phyloP scores from a whole-genome alignment of 2,888 invertebrate species.

The Andrena camellia region DNA sequence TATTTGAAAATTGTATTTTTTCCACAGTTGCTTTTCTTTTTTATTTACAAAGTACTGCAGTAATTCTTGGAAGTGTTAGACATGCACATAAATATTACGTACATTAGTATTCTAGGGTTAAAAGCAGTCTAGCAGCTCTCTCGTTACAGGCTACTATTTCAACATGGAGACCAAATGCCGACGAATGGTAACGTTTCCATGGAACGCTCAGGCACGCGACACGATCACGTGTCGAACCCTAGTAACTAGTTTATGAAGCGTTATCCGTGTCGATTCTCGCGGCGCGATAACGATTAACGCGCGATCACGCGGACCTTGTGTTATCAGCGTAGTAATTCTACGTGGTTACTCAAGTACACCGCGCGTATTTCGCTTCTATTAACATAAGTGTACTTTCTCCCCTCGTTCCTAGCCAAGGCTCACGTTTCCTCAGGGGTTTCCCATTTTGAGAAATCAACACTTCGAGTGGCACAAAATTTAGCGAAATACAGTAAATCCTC shows the following conservation, averaged over 20 bases:
- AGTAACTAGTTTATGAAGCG: not conserved
- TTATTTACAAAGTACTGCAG: too few relatives aligned
- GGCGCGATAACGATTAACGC: not conserved
- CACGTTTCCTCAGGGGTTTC: constrained; percentile 1
- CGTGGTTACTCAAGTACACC: not conserved
- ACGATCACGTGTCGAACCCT: not conserved
- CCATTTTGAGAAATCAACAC: constrained; percentile 2
- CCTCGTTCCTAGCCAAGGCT: constrained; percentile 37
- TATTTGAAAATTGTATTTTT: too few relatives aligned
- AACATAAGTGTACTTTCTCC: constrained; percentile 69
- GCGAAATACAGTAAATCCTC: too few relatives aligned
- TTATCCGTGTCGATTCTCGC: not conserved
- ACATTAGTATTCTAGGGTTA: too few relatives aligned
- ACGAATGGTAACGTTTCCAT: not conserved
- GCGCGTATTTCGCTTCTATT: constrained; percentile 36
- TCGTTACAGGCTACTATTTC: too few relatives aligned
- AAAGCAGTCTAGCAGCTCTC: too few relatives aligned
- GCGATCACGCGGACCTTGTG: constrained; percentile 2
- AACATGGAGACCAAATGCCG: too few relatives aligned
- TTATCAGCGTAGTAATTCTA: constrained; percentile 16
- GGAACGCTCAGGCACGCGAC: not conserved
- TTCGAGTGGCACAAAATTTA: not conserved
- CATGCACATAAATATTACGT: too few relatives aligned
- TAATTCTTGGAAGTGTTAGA: too few relatives aligned
- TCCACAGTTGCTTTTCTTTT: too few relatives aligned